Conservation (phyloP, 2,888 invertebrate species). For the Tetragnatha montana region DNA sequence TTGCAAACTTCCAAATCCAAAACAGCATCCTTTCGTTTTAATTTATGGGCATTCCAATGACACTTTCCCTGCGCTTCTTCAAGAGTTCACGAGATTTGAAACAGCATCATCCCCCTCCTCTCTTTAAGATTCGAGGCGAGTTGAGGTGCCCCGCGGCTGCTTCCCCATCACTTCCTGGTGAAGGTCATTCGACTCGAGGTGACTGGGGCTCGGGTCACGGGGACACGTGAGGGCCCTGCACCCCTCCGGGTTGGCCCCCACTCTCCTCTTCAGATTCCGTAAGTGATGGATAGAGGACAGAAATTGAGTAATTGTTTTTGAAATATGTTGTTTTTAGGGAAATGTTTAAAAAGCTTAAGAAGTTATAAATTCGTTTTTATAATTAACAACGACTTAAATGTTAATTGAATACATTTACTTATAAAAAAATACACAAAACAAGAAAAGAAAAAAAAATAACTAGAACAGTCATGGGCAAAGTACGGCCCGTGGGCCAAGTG, state of each 20-base stretch:
- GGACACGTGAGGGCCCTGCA: conserved; percentile 37
- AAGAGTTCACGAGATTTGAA: conserved; percentile 7
- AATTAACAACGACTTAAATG: too few relatives aligned
- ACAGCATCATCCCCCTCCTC: background rate
- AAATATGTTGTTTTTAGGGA: too few relatives aligned
- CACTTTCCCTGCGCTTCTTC: conserved; percentile 31
- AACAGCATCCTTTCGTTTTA: conserved; percentile 1
- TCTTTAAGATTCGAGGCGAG: conserved; percentile 1
- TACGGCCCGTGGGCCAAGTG: too few relatives aligned
- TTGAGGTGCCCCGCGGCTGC: conserved; percentile 38
- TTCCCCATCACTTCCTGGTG: conserved; percentile 68
- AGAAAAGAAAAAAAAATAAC: too few relatives aligned
- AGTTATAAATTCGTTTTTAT: too few relatives aligned
- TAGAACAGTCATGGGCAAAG: too few relatives aligned
- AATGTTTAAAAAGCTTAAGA: too few relatives aligned
- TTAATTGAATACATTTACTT: too few relatives aligned
- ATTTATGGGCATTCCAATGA: background rate
- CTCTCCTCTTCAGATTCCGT: too few relatives aligned
- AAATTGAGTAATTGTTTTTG: too few relatives aligned
- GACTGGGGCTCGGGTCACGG: conserved; percentile 63
- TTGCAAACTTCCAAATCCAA: background rate
- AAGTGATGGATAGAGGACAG: too few relatives aligned
- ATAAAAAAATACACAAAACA: too few relatives aligned
- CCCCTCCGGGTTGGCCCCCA: background rate
- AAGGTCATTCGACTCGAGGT: conserved; percentile 68